Evolutionary conservation across 2,113 vertebrate genomes (phyloP), one percentile per base, ranked within the genome.

Genomic region (Hyperopisus bebe): DNA sequence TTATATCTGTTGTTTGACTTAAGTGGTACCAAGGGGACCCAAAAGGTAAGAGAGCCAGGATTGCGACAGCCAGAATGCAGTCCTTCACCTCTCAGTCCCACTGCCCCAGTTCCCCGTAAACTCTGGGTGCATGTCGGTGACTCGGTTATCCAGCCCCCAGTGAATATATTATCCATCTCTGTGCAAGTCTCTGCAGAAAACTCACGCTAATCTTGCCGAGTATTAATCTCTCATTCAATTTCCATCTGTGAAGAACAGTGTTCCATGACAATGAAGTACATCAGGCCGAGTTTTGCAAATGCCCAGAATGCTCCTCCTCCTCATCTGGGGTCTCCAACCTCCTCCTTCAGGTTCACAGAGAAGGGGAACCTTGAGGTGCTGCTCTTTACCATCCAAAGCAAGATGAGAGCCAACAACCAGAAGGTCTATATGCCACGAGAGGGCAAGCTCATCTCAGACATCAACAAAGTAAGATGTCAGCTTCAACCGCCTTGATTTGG

Each of bases 361-460:
- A 99, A 99, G 92, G 98, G 98, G 51, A 99, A 99, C 94, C 94
- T 99, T 90, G 98, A 99, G 94, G 98, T 99, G 35, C 95, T 99
- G 13, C 97, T 99, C 91, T 99, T 99, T 93, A 99, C 98, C 82
- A 99, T 99, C 94, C 98, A 99, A 94, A 99, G 98, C 93, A 99
- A 99, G 93, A 99, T 99, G 98, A 96, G 98, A 92, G 98, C 98
- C 87, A 99, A 99, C 94, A 99, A 99, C 92, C 98, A 99, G 95
- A 99, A 99, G 94, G 98, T 99, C 9, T 99, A 98, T 95, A 98
- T 98, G 97, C 98, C 98, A 0, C 95, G 98, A 31, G 98, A 99
- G 91, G 98, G 98, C 80, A 99, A 98, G 92, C 98, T 99, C 95
- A 98, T 99, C 95, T 99, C 98, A 8, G 98, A 99, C 91, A 99